Evolutionary conservation across 2,113 vertebrate genomes (phyloP), one percentile per base, ranked within the genome.

Genomic region (Paedocypris sp.): DNA sequence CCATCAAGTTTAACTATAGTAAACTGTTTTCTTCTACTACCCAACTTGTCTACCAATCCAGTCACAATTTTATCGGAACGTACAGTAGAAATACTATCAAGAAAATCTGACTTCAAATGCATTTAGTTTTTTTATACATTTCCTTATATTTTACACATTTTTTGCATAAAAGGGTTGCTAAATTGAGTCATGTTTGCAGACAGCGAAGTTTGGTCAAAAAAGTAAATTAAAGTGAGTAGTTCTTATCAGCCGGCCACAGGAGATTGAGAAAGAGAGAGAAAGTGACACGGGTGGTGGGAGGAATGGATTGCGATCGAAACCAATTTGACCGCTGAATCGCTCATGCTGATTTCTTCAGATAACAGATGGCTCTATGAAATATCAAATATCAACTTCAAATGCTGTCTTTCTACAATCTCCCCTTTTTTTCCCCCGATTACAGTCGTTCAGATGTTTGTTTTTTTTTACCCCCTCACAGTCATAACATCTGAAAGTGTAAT

Each of bases 221-320:
- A 73, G 71, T 72, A 57, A 64, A 71, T 73, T 56, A 50, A 19
- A 63, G 43, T 8, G 39, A 67, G 70, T 49, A 64, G 77, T 76
- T 69, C 68, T 78, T 77, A 77, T 70, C 52, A 52, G 66, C 42
- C 38, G 13, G 52, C 41, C 60, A 42, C 29, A 62, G 73, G 70
- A 64, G 72, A 64, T 22, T 15, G 25, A 25, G 46, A 4, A 67
- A 65, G 50, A 62, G 42, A 54, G 68, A 13, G 25, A 28, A 41
- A 25, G 41, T n/a, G 49, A 31, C 10, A 41, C 15, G 11, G 8
- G 38, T 48, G 42, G 47, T 42, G 28, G 50, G 72, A 68, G 50
- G 39, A n/a, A 36, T 33, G 57, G 25, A 20, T 42, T 59, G 67
- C 52, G 68, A 72, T 78, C 72, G 62, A 56, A 68, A 75, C 60